Evolutionary conservation across 2,888 invertebrate species (phyloP).

Genomic region (Plutella xylostella): DNA sequence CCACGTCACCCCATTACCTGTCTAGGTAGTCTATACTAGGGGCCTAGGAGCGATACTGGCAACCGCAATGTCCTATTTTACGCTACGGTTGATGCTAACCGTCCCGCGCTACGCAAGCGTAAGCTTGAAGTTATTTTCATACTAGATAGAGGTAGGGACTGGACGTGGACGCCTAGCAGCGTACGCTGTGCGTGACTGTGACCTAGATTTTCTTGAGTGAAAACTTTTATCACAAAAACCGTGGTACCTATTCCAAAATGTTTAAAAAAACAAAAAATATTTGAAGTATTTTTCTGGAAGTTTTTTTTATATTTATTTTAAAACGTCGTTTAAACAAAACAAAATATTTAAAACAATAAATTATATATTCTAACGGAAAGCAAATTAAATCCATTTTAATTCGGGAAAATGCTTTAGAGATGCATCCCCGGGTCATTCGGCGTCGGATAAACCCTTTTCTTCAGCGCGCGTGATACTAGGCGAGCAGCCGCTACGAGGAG

Average conservation of each 20-base stretch:
- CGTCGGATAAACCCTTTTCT: constrained; percentile 71
- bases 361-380: constrained; percentile 48
- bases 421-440: constrained; percentile 46
- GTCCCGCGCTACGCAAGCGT: constrained; percentile 11
- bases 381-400: constrained; percentile 24
- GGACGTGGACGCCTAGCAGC: too few species aligned
- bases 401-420: constrained; percentile 62
- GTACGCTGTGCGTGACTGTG: constrained; percentile 27
- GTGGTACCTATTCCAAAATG: too few species aligned
- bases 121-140: constrained; percentile 26
- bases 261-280: too few species aligned
- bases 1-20: too few species aligned
- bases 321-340: too few species aligned
- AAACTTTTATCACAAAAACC: constrained; percentile 19
- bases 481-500: constrained; percentile 46
- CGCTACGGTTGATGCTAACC: constrained; percentile 45
- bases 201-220: constrained; percentile 45
- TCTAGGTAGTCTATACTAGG: neutral
- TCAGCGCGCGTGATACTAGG: constrained; percentile 70
- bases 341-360: too few species aligned
- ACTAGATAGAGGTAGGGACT: constrained; percentile 43
- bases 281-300: too few species aligned
- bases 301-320: neutral
- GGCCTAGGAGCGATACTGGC: neutral
- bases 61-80: constrained; percentile 37